These are phyloP conservation scores for Psophia crepitans DNA, from an alignment of 2,113 vertebrate genomes.

Conservation along the genomic window DNA sequence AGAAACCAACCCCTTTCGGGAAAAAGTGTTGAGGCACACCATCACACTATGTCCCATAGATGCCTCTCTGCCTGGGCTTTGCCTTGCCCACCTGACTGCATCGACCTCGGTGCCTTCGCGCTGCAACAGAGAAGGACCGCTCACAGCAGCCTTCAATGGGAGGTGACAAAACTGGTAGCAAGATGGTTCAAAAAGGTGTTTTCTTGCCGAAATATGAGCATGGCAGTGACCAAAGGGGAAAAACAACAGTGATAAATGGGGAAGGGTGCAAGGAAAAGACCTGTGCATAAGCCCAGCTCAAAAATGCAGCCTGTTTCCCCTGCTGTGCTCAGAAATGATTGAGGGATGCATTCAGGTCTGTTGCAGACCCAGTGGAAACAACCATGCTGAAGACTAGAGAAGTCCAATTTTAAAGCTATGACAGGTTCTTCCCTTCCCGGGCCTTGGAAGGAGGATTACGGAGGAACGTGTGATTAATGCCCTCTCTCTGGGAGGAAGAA, in stretches of 20 bases:
- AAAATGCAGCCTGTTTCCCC: neutral
- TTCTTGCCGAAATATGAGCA: neutral
- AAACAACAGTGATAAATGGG: neutral
- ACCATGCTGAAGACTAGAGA: neutral
- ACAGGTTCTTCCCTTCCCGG: slow-evolving; percentile 28
- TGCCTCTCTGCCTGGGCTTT: neutral
- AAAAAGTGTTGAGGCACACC: neutral
- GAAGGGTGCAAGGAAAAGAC: neutral
- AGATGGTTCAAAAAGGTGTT: neutral
- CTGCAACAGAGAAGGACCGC: fast-evolving
- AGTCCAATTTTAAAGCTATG: slow-evolving; percentile 17
- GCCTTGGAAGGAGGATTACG: slow-evolving; percentile 34
- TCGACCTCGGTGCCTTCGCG: neutral
- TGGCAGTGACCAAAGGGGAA: neutral
- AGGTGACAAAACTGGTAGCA: neutral
- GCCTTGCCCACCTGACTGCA: neutral
- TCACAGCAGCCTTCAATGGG: neutral
- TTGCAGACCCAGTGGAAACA: neutral
- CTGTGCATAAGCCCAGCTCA: neutral
- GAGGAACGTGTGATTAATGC: slow-evolving; percentile 44
- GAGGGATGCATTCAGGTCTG: neutral
- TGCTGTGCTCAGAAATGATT: neutral
- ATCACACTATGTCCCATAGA: too few relatives aligned
- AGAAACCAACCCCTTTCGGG: neutral
- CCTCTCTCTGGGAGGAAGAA: slow-evolving; percentile 39